These are phyloP conservation scores for Eolophus roseicapilla DNA, from an alignment of 2,113 vertebrate genomes.

Conservation along the genomic window DNA sequence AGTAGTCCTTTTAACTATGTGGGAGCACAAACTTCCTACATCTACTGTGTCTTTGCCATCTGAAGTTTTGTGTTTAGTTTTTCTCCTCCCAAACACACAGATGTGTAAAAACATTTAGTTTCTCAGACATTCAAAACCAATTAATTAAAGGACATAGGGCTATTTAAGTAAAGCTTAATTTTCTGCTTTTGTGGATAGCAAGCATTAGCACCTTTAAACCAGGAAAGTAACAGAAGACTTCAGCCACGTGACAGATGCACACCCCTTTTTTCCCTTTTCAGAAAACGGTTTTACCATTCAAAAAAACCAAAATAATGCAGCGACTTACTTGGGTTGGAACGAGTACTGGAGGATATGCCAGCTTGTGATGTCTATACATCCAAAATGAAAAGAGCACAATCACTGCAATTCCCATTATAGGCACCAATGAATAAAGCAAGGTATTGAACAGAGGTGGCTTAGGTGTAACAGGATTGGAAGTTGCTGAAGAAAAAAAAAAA, in stretches of 20 bases:
- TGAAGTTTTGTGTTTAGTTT: not conserved
- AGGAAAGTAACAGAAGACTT: not conserved
- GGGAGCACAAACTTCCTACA: not conserved
- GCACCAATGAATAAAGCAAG: conserved; percentile 93
- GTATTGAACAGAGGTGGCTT: conserved; percentile 93
- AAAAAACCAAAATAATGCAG: not conserved
- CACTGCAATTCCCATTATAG: conserved; percentile 91
- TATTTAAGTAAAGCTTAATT: conserved; percentile 29
- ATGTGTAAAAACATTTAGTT: not conserved
- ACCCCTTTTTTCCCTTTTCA: not conserved
- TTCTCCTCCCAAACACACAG: not conserved
- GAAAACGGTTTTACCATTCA: not conserved
- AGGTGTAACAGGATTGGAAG: conserved; percentile 89
- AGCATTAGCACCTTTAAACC: not conserved
- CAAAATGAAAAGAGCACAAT: conserved; percentile 95
- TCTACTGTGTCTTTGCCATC: not conserved
- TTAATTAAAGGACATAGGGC: not conserved
- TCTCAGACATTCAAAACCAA: not conserved
- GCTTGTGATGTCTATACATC: conserved; percentile 98
- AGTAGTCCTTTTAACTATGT: rapidly evolving
- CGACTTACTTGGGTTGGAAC: conserved; percentile 95
- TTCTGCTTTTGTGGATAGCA: not conserved
- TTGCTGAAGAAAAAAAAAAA: conserved; percentile 76
- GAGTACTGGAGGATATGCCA: conserved; percentile 95
- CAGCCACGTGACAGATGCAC: not conserved